phyloP scores from a whole-genome alignment of 2,113 vertebrate genomes.

The Ariopsis seemanni region DNA sequence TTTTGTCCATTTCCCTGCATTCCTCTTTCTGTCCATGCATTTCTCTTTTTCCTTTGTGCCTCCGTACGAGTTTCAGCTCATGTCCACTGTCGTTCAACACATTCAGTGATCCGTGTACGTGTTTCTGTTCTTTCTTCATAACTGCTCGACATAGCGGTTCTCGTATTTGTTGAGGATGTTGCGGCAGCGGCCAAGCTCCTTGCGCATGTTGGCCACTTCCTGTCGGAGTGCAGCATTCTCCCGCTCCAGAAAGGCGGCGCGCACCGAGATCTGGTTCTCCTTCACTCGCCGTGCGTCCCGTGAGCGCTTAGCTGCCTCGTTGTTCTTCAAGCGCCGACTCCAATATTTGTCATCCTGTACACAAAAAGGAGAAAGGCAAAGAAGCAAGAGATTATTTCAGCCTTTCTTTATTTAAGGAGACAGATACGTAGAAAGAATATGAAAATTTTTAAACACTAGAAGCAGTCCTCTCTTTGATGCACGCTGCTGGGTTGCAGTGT shows the following conservation, averaged over 20 bases:
- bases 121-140: constrained; percentile 51
- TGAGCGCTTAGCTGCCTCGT: constrained; percentile 90
- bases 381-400: neutral
- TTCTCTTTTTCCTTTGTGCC: constrained; percentile 51
- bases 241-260: constrained; percentile 88
- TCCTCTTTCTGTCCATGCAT: constrained; percentile 3
- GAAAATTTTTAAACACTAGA: neutral
- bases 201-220: constrained; percentile 87
- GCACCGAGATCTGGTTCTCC: constrained; percentile 91
- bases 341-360: constrained; percentile 91
- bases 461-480: neutral
- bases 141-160: constrained; percentile 79
- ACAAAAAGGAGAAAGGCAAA: neutral
- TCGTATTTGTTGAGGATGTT: constrained; percentile 88
- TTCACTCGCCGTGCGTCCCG: constrained; percentile 88
- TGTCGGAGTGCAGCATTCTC: constrained; percentile 86
- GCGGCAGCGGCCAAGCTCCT: constrained; percentile 88
- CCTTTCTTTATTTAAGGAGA: neutral
- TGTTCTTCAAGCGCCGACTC: constrained; percentile 88
- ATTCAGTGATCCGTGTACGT: constrained; percentile 6
- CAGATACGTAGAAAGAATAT: neutral
- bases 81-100: neutral
- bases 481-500: neutral
- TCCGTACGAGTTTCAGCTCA: neutral
- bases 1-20: constrained; percentile 39